Conservation (phyloP, 2,113 vertebrate species). For the Gadus macrocephalus region DNA sequence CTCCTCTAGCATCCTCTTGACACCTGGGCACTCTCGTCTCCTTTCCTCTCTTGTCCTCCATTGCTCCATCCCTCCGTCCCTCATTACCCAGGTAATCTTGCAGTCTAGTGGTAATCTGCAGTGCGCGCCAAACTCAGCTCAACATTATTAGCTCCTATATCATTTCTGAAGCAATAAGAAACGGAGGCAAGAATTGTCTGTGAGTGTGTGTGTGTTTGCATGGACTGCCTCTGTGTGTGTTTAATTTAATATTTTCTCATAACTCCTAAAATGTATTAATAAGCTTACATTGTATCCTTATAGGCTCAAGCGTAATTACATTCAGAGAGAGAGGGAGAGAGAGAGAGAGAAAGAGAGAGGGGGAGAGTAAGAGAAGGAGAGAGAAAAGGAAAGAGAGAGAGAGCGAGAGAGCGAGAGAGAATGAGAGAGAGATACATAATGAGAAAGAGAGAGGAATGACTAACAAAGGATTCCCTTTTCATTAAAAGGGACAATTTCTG, state of each 20-base stretch:
- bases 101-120: slow-evolving; percentile 3
- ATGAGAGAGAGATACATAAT: slow-evolving; percentile 45
- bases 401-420: not conserved
- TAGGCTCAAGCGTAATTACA: slow-evolving; percentile 72
- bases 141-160: slow-evolving; percentile 66
- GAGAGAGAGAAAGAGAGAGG: not conserved
- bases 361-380: not conserved
- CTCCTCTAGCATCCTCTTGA: not conserved
- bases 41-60: not conserved
- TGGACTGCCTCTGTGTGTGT: slow-evolving; percentile 58
- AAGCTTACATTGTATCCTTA: slow-evolving; percentile 71
- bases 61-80: slow-evolving; percentile 5
- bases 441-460: slow-evolving; percentile 52
- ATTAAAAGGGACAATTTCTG: slow-evolving; percentile 58
- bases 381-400: not conserved
- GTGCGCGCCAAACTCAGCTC: slow-evolving; percentile 49
- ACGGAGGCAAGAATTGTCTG: slow-evolving; percentile 42
- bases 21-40: not conserved
- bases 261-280: slow-evolving; percentile 67
- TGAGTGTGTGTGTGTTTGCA: slow-evolving; percentile 54
- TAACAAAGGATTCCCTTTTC: slow-evolving; percentile 46
- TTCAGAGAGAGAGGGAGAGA: slow-evolving; percentile 31
- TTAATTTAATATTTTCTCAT: slow-evolving; percentile 56
- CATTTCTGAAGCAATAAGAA: slow-evolving; percentile 64
- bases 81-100: slow-evolving; percentile 42